Conservation (phyloP, 2,113 vertebrate species). For the Eudyptes chrysolophus region DNA sequence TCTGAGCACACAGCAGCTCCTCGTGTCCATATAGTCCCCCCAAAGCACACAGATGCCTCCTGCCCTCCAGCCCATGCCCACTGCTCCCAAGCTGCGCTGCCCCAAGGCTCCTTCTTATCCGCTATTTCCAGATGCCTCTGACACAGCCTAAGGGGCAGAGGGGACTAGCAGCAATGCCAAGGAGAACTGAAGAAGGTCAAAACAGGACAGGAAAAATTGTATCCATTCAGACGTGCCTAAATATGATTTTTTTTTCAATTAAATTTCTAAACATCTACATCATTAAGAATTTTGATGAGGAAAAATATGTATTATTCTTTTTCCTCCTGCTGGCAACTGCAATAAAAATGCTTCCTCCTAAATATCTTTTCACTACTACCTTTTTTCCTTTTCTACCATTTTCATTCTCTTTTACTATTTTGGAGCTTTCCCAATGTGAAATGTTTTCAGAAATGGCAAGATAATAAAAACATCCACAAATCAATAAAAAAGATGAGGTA, state of each 20-base stretch:
- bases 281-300: background rate
- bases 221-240: background rate
- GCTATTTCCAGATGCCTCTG: background rate
- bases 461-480: background rate
- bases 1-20: background rate
- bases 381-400: background rate
- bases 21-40: fast-evolving
- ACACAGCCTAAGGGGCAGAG: background rate
- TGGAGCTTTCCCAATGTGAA: background rate
- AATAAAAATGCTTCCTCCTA: background rate
- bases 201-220: background rate
- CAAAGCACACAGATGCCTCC: background rate
- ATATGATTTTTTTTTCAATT: background rate
- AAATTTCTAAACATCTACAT: background rate
- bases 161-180: background rate
- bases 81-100: background rate
- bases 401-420: background rate
- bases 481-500: background rate
- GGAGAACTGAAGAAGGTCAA: background rate
- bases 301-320: background rate
- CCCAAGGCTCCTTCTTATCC: background rate
- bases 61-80: background rate
- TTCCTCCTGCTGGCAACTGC: background rate
- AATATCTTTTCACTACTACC: background rate
- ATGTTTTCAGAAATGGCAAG: background rate